These are phyloP conservation scores for Eupithecia pulchellata DNA, from an alignment of 2,888 invertebrate genomes.

Conservation along the genomic window DNA sequence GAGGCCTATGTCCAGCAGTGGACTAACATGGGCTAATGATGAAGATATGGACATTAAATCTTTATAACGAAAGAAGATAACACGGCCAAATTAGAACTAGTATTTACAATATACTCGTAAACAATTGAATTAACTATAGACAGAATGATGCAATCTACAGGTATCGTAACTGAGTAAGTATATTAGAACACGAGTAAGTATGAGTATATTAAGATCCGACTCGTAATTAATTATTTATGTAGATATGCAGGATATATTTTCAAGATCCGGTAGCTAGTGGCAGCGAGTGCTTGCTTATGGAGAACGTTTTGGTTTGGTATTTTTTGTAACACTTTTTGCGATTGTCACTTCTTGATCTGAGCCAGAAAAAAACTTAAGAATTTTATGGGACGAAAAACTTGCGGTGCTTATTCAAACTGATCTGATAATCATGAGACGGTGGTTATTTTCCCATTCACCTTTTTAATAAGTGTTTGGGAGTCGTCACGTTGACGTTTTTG, in stretches of 20 bases:
- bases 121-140: too few relatives aligned
- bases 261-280: constrained; percentile 6
- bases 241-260: background rate
- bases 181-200: background rate
- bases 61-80: too few relatives aligned
- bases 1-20: too few relatives aligned
- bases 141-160: too few relatives aligned
- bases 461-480: background rate
- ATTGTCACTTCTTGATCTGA: background rate
- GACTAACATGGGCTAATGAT: too few relatives aligned
- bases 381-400: background rate
- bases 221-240: background rate
- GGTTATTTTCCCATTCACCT: background rate
- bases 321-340: background rate
- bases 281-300: background rate
- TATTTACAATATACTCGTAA: too few relatives aligned
- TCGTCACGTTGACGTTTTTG: background rate
- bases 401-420: background rate
- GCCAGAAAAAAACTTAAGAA: background rate
- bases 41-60: too few relatives aligned
- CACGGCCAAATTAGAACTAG: too few relatives aligned
- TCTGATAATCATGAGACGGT: background rate
- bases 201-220: background rate
- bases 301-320: background rate
- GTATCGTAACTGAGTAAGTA: too few relatives aligned